Conservation (phyloP, 2,113 vertebrate species). For the Trochalopteron elliotii region DNA sequence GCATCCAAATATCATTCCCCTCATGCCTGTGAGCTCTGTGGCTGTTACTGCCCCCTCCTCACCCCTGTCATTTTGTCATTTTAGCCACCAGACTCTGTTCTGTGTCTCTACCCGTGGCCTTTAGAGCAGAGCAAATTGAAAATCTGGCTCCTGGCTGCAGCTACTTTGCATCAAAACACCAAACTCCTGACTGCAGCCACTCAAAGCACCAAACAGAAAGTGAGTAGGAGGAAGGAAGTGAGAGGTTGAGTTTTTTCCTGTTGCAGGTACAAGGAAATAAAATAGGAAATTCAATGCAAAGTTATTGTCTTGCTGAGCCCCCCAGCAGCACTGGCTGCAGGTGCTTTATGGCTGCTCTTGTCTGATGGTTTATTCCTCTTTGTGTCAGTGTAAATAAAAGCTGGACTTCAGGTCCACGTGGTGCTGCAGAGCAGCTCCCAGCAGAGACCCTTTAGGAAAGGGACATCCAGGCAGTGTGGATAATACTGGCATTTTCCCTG, state of each 20-base stretch:
- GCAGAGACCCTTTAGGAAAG: background rate
- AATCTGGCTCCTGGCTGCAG: background rate
- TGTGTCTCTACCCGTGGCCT: rapidly evolving
- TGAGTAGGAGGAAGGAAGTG: conserved; percentile 12
- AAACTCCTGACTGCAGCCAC: background rate
- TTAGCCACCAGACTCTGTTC: background rate
- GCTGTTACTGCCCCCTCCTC: background rate
- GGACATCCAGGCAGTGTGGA: background rate
- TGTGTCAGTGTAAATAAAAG: background rate
- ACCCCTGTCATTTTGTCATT: background rate
- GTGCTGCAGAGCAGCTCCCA: background rate
- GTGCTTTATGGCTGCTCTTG: background rate
- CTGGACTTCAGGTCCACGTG: background rate
- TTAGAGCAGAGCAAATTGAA: background rate
- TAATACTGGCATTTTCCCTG: background rate
- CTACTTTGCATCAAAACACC: too few species aligned
- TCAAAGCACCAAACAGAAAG: background rate
- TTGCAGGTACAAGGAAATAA: conserved; percentile 38
- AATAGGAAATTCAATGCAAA: background rate
- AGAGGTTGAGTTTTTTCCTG: conserved; percentile 11
- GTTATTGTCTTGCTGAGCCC: background rate
- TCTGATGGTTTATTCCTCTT: background rate
- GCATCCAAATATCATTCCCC: too few species aligned
- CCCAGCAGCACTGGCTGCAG: background rate
- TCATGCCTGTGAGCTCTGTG: background rate